Evolutionary conservation across 2,888 invertebrate species (phyloP), one percentile per base, ranked within the genome.

Genomic region (Reticulitermes lucifugus): DNA sequence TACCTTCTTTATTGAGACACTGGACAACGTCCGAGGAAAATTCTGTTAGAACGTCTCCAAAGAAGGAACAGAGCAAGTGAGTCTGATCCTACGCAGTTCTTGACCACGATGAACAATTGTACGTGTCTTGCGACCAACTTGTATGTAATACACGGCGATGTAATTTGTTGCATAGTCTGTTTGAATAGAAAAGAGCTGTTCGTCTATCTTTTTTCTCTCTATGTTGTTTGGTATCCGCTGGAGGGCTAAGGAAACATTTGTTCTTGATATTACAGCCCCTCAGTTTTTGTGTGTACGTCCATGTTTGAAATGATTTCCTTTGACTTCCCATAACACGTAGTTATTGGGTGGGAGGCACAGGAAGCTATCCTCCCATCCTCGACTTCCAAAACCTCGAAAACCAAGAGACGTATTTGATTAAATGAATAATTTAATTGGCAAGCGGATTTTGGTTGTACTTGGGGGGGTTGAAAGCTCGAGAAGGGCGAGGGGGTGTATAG

Each of bases 351-450:
- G 41, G 73, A 14, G 41, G 12, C 7, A 18, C 41, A 73, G 35
- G 41, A 73, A 71, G 71, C 71, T 29, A 25, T 29, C 60, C 14
- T 12, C 46, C 55, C 55, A 14, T 55, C 55, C 55, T 65, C n/a
- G 60, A 25, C 73, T 41, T 41, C 73, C 35, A 73, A 73, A 73
- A 73, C 75, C 65, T 29, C 43, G 18, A 60, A 55, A 71, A 83
- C 55, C 80, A 43, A 65, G 84, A 80, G 84, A 80, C 73, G 85
- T 83, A 85, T 86, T 86, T 86, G 84, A 86, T 85, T 85, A 85
- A 86, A 86, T 86, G 85, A 86, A 86, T 86, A 86, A 85, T 85
- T 86, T 85, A 84, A 85, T 85, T 85, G 84, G 83, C 79, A 70
- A 73, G 73, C 71, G 79, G 85, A 83, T 83, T 83, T 71, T 71